Conservation (phyloP, 2,113 vertebrate species). For the Cyprinodon variegatus region DNA sequence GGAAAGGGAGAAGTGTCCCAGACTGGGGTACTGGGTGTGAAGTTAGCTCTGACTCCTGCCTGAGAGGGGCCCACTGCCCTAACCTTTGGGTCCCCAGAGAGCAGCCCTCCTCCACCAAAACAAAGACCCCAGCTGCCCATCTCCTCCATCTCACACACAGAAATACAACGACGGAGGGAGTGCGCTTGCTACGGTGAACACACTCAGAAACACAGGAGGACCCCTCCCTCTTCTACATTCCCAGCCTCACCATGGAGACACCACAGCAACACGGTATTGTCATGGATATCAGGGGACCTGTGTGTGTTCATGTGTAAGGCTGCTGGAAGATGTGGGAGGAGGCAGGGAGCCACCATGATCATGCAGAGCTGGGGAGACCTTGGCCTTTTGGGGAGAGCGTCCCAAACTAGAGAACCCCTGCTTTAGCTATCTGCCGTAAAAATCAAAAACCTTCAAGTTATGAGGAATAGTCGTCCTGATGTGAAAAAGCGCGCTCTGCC, state of each 20-base stretch:
- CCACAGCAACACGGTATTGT: conserved; percentile 87
- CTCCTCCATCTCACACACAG: conserved; percentile 65
- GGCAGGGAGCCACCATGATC: conserved; percentile 50
- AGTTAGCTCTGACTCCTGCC: conserved; percentile 70
- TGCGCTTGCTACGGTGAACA: conserved; percentile 56
- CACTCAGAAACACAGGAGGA: conserved; percentile 67
- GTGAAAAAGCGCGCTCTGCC: conserved; percentile 9
- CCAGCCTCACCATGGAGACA: conserved; percentile 85
- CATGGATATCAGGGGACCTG: conserved; percentile 87
- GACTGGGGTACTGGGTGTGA: conserved; percentile 49
- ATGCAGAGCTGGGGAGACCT: conserved; percentile 65
- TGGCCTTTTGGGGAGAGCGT: conserved; percentile 73
- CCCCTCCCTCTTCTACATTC: conserved; percentile 76
- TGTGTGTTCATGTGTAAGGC: conserved; percentile 52
- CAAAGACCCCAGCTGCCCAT: conserved; percentile 83
- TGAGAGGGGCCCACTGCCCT: conserved; percentile 69
- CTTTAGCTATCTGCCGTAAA: conserved; percentile 51
- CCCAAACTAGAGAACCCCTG: conserved; percentile 24
- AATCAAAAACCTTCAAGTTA: conserved; percentile 21
- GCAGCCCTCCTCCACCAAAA: conserved; percentile 76
- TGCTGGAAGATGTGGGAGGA: conserved; percentile 59
- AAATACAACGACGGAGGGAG: conserved; percentile 60
- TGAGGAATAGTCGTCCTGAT: conserved; percentile 12
- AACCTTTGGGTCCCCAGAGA: conserved; percentile 76
- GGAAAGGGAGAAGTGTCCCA: conserved; percentile 9